phyloP scores from a whole-genome alignment of 2,888 invertebrate genomes.

The Hoplodrina blanda region DNA sequence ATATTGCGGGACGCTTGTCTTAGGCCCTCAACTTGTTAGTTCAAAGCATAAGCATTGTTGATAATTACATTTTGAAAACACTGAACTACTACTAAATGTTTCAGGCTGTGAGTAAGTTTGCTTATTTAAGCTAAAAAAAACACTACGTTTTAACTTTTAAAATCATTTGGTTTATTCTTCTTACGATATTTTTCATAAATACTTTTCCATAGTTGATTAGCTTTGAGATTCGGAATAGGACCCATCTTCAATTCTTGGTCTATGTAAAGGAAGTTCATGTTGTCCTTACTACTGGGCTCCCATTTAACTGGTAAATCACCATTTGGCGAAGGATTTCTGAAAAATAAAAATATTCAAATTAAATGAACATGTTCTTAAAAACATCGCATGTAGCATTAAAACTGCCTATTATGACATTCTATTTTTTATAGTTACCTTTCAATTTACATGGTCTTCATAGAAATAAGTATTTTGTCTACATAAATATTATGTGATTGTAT shows the following conservation, averaged over 20 bases:
- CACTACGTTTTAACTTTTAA: conserved; percentile 5
- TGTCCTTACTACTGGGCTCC: conserved; percentile 51
- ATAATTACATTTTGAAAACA: too few relatives aligned
- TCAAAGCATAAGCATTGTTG: conserved; percentile 7
- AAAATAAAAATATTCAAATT: conserved; percentile 41
- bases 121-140: background rate
- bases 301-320: conserved; percentile 51
- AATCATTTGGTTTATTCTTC: conserved; percentile 59
- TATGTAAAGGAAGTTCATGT: conserved; percentile 71
- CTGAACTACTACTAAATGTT: background rate
- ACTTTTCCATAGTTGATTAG: conserved; percentile 74
- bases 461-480: too few relatives aligned
- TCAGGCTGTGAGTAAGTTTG: too few relatives aligned
- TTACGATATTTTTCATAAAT: conserved; percentile 71
- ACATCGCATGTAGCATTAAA: background rate
- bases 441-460: background rate
- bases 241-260: conserved; percentile 73
- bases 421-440: too few relatives aligned
- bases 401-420: too few relatives aligned
- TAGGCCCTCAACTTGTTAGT: conserved; percentile 6
- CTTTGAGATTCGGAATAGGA: conserved; percentile 69
- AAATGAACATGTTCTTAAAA: background rate
- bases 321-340: conserved; percentile 77
- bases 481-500: too few relatives aligned
- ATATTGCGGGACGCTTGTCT: too few relatives aligned